Evolutionary conservation across 1,140 invertebrate species (phyloP).

Genomic region (Phymorhynchus buccinoides): DNA sequence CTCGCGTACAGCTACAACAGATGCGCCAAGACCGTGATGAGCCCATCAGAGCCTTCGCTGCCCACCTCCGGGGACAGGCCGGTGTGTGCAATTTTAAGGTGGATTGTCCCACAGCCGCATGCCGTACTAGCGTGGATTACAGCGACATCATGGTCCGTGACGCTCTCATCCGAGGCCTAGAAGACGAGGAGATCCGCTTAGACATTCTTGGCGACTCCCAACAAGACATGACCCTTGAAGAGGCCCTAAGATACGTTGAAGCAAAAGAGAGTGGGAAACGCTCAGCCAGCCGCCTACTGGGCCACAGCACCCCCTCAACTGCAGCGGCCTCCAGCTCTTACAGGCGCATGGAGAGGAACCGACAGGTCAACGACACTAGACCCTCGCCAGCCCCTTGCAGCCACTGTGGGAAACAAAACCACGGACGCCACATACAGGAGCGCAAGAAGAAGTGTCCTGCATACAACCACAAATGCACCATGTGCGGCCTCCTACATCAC

Average conservation of each 20-base stretch:
- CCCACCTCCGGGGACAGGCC: constrained; percentile 41
- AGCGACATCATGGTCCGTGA: constrained; percentile 41
- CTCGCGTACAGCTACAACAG: constrained; percentile 31
- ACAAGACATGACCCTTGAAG: constrained; percentile 35
- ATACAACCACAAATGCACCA: constrained; percentile 9
- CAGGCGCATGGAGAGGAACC: neutral
- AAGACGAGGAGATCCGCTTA: constrained; percentile 29
- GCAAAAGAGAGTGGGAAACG: too few species aligned
- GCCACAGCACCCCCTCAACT: too few species aligned
- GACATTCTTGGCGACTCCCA: constrained; percentile 34
- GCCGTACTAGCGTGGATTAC: constrained; percentile 33
- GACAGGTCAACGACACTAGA: neutral
- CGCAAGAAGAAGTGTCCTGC: too few species aligned
- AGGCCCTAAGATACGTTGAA: constrained; percentile 9
- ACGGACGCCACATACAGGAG: neutral
- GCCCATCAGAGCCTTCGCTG: constrained; percentile 44
- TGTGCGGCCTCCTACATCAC: neutral
- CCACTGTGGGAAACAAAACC: neutral
- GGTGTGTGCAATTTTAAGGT: constrained; percentile 41
- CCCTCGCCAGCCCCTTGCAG: too few species aligned
- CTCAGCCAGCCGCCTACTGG: neutral
- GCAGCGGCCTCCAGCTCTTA: too few species aligned
- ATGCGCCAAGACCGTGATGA: constrained; percentile 39
- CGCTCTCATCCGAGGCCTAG: neutral
- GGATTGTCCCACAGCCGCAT: constrained; percentile 27